Conservation (phyloP, 2,888 invertebrate genomes). For the Rhimphoctona megacephalus region DNA sequence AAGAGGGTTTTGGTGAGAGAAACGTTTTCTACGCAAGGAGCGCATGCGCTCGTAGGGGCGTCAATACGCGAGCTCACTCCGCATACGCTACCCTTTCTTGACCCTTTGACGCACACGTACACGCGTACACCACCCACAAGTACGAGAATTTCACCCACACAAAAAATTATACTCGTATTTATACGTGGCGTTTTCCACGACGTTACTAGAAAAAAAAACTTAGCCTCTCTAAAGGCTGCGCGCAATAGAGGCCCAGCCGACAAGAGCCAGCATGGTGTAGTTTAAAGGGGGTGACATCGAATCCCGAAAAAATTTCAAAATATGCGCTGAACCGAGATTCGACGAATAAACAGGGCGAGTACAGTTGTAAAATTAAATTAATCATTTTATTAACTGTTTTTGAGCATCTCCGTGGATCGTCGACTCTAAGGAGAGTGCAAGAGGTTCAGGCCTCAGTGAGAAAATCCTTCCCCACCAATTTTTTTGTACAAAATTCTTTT, state of each 20-base stretch:
- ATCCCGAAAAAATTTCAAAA: background rate
- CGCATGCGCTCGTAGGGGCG: constrained; percentile 82
- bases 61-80: constrained; percentile 80
- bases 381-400: background rate
- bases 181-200: background rate
- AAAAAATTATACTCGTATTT: background rate
- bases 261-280: background rate
- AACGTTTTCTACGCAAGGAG: constrained; percentile 64
- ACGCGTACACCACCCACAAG: constrained; percentile 22
- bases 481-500: too few species aligned
- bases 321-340: background rate
- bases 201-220: background rate
- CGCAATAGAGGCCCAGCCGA: background rate
- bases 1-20: constrained; percentile 71
- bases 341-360: background rate
- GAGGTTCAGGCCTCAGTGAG: background rate
- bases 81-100: constrained; percentile 80
- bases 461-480: too few species aligned
- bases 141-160: constrained; percentile 21
- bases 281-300: background rate
- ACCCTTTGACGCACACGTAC: constrained; percentile 74
- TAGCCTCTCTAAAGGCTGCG: background rate
- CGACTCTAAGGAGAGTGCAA: too few species aligned
- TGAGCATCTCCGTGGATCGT: background rate
- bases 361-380: background rate